Conservation (phyloP, 2,113 vertebrate species). For the Saimiri boliviensis region DNA sequence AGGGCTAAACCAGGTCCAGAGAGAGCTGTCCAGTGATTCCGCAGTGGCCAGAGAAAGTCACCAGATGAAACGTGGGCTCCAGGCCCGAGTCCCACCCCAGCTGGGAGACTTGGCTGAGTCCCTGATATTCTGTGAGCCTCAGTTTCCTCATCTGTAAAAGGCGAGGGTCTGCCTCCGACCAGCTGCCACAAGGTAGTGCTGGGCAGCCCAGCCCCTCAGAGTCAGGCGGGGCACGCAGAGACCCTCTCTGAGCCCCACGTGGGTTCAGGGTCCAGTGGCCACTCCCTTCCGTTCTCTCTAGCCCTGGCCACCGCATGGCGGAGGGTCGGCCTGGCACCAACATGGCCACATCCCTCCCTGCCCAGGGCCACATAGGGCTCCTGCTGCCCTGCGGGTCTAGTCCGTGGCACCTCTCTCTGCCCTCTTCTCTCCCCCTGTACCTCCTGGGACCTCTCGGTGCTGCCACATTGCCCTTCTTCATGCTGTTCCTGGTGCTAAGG, state of each 20-base stretch:
- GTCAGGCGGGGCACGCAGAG: fast-evolving
- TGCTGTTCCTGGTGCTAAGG: neutral
- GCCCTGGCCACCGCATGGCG: neutral
- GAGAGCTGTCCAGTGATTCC: neutral
- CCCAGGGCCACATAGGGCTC: neutral
- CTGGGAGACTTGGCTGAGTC: neutral
- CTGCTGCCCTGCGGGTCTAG: neutral
- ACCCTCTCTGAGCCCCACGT: neutral
- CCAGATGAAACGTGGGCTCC: too few relatives aligned
- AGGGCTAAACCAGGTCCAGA: neutral
- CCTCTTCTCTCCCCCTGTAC: neutral
- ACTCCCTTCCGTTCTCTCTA: fast-evolving
- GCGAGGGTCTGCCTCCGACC: fast-evolving
- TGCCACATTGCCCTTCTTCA: neutral
- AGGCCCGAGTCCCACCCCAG: neutral
- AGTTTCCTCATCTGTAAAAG: neutral
- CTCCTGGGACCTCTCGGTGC: neutral
- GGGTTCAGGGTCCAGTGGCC: neutral
- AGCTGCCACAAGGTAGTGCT: neutral
- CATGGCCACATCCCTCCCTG: neutral
- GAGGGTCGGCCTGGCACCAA: neutral
- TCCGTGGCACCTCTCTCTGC: neutral
- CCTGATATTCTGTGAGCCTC: neutral
- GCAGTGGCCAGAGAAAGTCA: neutral
- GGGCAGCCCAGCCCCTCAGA: neutral